Evolutionary conservation across 2,797 vertebrate genomes (phyloP).

Genomic region (Taeniopygia guttata): DNA sequence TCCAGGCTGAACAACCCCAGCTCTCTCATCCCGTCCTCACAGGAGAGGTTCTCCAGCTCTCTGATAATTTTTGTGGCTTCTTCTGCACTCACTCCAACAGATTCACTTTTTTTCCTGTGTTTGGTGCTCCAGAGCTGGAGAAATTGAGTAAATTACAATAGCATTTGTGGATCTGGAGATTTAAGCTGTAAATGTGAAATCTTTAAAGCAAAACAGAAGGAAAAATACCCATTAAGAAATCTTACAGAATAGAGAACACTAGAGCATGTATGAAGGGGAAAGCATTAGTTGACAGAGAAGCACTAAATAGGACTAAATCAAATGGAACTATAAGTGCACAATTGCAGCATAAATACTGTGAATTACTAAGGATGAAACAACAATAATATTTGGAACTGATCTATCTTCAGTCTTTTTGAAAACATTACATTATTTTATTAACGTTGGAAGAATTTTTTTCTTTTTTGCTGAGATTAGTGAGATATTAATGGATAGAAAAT

Average conservation of each 20-base stretch:
- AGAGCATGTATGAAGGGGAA: background rate
- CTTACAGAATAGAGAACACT: background rate
- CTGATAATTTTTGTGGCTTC: background rate
- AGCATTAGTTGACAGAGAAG: background rate
- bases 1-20: background rate
- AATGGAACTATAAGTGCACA: background rate
- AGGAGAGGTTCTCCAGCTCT: background rate
- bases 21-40: background rate
- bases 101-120: background rate
- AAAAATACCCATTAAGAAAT: background rate
- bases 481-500: background rate
- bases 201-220: background rate
- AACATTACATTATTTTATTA: background rate
- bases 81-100: background rate
- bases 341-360: background rate
- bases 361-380: background rate
- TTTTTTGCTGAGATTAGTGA: background rate
- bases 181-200: background rate
- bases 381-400: background rate
- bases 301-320: background rate
- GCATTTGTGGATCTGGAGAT: background rate
- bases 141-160: background rate
- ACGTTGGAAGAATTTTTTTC: background rate
- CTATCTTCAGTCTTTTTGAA: background rate
- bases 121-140: background rate